phyloP scores from a whole-genome alignment of 2,888 invertebrate genomes.

The Phlogophora meticulosa region DNA sequence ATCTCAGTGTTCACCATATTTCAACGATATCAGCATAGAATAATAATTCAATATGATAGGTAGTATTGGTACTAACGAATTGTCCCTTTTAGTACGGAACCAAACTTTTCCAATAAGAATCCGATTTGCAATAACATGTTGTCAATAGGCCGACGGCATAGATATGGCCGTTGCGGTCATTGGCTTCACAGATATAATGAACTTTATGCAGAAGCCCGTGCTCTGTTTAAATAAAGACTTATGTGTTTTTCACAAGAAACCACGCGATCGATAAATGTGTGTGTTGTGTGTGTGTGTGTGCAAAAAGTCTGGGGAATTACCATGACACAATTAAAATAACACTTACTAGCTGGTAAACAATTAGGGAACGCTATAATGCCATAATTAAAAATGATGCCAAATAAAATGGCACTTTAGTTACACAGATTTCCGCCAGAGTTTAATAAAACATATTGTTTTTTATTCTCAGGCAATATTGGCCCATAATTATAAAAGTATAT shows the following conservation, averaged over 20 bases:
- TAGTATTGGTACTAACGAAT: background rate
- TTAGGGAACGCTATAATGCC: background rate
- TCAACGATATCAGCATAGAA: too few species aligned
- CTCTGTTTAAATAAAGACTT: slow-evolving; percentile 8
- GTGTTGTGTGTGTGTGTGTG: background rate
- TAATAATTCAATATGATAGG: background rate
- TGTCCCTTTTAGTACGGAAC: slow-evolving; percentile 40
- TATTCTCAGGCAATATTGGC: too few species aligned
- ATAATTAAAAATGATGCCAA: background rate
- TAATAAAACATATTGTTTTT: too few species aligned
- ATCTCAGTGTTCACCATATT: too few species aligned
- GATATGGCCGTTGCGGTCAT: slow-evolving; percentile 46
- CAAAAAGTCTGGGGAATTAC: background rate
- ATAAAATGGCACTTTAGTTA: background rate
- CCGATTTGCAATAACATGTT: slow-evolving; percentile 27
- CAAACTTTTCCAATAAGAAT: slow-evolving; percentile 5
- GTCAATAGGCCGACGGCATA: background rate
- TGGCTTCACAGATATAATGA: slow-evolving; percentile 34
- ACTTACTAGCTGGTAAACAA: too few species aligned
- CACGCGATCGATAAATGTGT: background rate
- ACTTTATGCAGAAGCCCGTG: slow-evolving; percentile 21
- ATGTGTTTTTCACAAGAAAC: slow-evolving; percentile 13
- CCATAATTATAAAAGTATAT: too few species aligned
- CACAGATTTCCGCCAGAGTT: background rate
- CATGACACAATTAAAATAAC: background rate